Base-by-base conservation (phyloP, 1,140 invertebrate genomes). In the Caenorhabditis brenneri region DNA sequence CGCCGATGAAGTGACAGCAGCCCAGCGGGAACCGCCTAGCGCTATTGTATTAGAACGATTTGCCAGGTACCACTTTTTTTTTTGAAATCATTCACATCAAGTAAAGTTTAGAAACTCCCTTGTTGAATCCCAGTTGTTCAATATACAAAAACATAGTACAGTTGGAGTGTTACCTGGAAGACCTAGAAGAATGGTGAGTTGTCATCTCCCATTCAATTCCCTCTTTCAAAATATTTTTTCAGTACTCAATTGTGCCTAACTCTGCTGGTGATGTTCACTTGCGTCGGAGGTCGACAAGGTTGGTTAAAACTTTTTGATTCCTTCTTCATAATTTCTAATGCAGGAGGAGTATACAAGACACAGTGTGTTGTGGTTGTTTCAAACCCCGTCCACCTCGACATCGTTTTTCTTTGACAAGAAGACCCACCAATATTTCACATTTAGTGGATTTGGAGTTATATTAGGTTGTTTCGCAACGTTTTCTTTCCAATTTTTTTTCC, bases 1-100 rank as follows among this genome's bases (percentile, higher is more conserved):
- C 49, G 86, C 88, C 16, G 88, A 90, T 65, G 83, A 86, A 22
- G 88, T 88, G 9, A 88, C 87, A 29, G 87, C 87, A 0, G 82
- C 83, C 0, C 27, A 82, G 2, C 19, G 85, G 31, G 82, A 84
- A 33, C 84, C 84, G 19, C 65, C 83, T 0, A 55, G 81, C 22
- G 81, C 84, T 15, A 84, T 86, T 24, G 82, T 86, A 1, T 60
- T 86, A 10, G 84, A 86, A 58, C 31, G 81, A 60, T 86, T 86
- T 46, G 65, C 84, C 0, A 83, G 82, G 74, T 83, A n/a, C n/a
- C n/a, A n/a, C n/a, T n/a, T n/a, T n/a, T 16, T 19, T 0, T 19
- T 9, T 33, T 39, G 36, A n/a, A 53, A 33, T 22, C 27, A 12
- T 27, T 19, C 29, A 58, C 19, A 36, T 42, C 36, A 36, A 16